Base-by-base conservation (phyloP, 2,888 invertebrate species). In the Tanytarsus gracilentus region DNA sequence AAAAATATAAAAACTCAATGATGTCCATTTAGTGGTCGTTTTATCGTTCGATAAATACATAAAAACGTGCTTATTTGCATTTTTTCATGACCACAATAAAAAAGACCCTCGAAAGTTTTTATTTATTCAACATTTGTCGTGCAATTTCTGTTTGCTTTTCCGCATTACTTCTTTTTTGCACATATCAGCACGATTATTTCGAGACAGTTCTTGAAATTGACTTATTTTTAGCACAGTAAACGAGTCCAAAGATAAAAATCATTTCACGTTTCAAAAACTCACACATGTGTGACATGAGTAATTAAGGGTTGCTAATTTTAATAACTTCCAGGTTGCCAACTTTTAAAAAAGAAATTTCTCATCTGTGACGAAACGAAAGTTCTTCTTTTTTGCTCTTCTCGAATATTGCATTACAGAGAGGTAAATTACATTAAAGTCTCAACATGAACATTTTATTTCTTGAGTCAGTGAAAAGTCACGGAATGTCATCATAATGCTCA, bases 261-360 rank as follows among this genome's bases (percentile, higher is more conserved):
- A 18, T 23, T 23, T 18, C 23, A 11, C 33, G 33, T 33, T 23
- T 8, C n/a, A n/a, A n/a, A 44, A 21, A 44, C 21, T 44, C 44
- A 44, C 44, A 44, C 23, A 44, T 44, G 44, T 23, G 44, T 44
- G 23, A 44, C 44, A 44, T 5, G 11, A 18, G 44, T n/a, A 44
- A 44, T 33, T 33, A 11, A 3, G 9, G 33, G 23, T 23, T 23
- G n/a, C n/a, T 23, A 11, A 44, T 2, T 18, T 18, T 18, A 44
- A 11, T 23, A 36, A 36, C 23, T 44, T 44, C 11, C 23, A 44
- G 18, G 11, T 23, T 23, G n/a, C 18, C 14, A 14, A 7, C n/a
- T n/a, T n/a, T n/a, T n/a, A n/a, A n/a, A n/a, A 14, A n/a, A 14
- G 7, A 16, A 36, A 36, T 36, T 44, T 44, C 44, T 11, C 44